Base-by-base conservation (phyloP, 2,888 invertebrate species). In the Drosophila dives region DNA sequence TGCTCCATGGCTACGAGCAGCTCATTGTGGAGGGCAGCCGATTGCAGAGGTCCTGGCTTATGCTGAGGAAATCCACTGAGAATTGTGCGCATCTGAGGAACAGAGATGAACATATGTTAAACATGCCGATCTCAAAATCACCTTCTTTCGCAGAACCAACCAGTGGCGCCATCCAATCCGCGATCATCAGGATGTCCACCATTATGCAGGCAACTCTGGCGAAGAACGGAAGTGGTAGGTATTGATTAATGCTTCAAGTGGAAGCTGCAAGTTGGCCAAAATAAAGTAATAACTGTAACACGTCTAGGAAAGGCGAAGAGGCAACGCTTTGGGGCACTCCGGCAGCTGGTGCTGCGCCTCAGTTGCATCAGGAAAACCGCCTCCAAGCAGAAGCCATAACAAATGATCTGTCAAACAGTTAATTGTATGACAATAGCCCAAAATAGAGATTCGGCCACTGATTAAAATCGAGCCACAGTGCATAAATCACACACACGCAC, bases 401-500 rank as follows among this genome's bases (percentile, higher is more conserved):
- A 51, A 58, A 51, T 49, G 34, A 55, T 32, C 68, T 34, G 34
- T 55, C 40, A 50, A 55, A 45, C 23, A 33, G 17, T 23, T n/a
- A 51, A 51, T 20, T 17, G 33, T 10, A 7, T 23, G 23, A 48
- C 38, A 34, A 40, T 40, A 49, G 56, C 32, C 38, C 15, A 12
- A 23, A 2, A 10, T 45, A 55, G 6, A 55, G 6, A 33, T 23
- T 23, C 45, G 60, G 65, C 69, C 70, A 58, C 60, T 67, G 51
- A 81, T 74, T 78, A 80, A 78, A 86, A 75, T 45, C 48, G 38
- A 64, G 48, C 63, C 55, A 50, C 59, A 40, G 42, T 17, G 63
- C 80, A 80, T 88, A 73, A 89, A 89, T 84, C 87, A 85, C 81
- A 79, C 74, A 48, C 74, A 71, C 68, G 63, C 80, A 80, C 86